Evolutionary conservation across 2,113 vertebrate species (phyloP), one percentile per base, ranked within the genome.

Genomic region (Miniopterus natalensis): DNA sequence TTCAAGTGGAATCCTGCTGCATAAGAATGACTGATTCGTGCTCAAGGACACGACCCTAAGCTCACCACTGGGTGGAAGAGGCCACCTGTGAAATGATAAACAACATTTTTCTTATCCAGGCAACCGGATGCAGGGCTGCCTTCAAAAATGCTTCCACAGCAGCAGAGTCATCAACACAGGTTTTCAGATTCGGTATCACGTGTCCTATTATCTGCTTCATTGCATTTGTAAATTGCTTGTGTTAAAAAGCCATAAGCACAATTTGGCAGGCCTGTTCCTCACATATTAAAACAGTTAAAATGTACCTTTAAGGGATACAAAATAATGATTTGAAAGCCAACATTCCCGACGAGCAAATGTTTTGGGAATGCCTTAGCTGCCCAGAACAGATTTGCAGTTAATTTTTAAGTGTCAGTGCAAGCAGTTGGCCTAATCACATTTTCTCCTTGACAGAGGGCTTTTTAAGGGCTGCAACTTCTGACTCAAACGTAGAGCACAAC

Each of bases 191-290:
- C 18, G 21, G 71, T 92, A 27, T 96, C 95, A n/a, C 80, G 77
- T 95, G 96, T 96, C 92, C 93, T 96, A 25, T 97, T 97, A 96
- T 96, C 92, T 92, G 95, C 97, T 96, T 96, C 95, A 97, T 31
- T 96, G 97, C 96, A 27, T 97, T 95, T 95, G 94, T 97, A 97
- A 98, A 97, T 97, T 96, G 92, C 92, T 96, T 95, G 88, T 97
- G 90, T 98, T 98, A 98, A 98, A 97, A 98, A 97, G 92, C 96
- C 65, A 23, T 96, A 96, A 97, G 94, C 94, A 92, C 92, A 86
- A 95, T 96, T 96, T 97, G 96, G 70, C 93, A 93, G 75, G 70
- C 92, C 88, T 95, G 63, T 96, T 97, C 88, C 55, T 92, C 68
- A 47, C 93, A 94, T 92, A 84, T 95, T 92, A 94, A 97, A 96